Percentiles rank a stretch among this genome's conserved stretches.
Evolutionary conservation across 2,113 vertebrate species (phyloP).

Genomic region (Xyrauchen texanus): DNA sequence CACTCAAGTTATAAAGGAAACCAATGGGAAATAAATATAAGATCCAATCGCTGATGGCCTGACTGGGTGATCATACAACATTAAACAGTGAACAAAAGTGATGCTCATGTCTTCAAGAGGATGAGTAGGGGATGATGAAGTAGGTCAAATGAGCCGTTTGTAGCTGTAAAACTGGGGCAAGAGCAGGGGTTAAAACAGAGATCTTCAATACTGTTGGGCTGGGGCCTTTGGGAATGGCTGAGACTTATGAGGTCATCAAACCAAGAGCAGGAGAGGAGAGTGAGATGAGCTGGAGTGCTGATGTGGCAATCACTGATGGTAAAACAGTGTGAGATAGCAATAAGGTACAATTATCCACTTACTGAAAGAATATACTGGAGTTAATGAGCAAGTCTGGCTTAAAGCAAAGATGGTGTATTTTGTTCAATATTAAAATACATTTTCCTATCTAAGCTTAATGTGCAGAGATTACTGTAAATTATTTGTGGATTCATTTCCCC

Average conservation of each 20-base stretch:
- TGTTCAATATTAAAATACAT: too few species aligned
- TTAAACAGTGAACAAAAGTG: conserved; percentile 19
- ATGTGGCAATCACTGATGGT: not conserved
- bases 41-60: not conserved
- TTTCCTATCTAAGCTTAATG: too few species aligned
- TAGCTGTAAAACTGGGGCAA: conserved; percentile 10
- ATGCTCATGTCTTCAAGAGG: conserved; percentile 7
- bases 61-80: conserved; percentile 20
- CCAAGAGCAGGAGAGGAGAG: not conserved
- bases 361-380: not conserved
- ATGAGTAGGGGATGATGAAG: not conserved
- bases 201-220: conserved; percentile 9
- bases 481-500: too few species aligned
- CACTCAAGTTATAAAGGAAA: not conserved
- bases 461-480: too few species aligned
- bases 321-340: conserved; percentile 1
- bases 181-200: conserved; percentile 22
- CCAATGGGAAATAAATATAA: conserved; percentile 5
- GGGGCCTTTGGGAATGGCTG: not conserved
- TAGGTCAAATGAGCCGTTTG: conserved; percentile 26
- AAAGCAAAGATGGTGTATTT: not conserved
- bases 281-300: too few species aligned
- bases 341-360: not conserved
- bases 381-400: not conserved
- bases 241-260: conserved; percentile 40